Evolutionary conservation across 2,797 vertebrate species (phyloP).

Genomic region (Sebastes hubbsi): DNA sequence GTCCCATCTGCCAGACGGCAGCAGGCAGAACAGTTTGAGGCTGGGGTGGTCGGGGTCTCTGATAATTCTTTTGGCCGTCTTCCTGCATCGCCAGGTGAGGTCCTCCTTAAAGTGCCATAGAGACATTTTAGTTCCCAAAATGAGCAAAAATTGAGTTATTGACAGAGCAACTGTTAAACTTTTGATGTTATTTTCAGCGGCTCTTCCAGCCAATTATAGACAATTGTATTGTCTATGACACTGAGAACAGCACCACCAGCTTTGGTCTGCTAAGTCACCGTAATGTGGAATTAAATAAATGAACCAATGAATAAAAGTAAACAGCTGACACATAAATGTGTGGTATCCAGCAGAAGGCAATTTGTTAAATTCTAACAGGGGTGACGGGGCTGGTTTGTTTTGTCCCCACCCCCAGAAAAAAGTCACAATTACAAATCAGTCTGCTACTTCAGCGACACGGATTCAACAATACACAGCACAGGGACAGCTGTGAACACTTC

Average conservation of each 20-base stretch:
- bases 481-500: neutral
- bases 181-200: neutral
- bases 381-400: neutral
- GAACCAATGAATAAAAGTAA: constrained; percentile 22
- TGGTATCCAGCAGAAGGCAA: neutral
- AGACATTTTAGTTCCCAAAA: neutral
- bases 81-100: neutral
- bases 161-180: neutral
- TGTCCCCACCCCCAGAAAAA: neutral
- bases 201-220: neutral
- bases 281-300: neutral
- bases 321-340: neutral
- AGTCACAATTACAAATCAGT: neutral
- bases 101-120: neutral
- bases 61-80: neutral
- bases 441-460: neutral
- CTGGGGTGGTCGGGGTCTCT: neutral
- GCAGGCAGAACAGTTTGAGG: neutral
- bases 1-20: neutral
- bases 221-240: neutral
- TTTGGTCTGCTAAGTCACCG: neutral
- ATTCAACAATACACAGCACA: neutral
- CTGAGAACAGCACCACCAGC: neutral
- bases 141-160: neutral
- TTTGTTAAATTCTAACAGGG: neutral